phyloP scores from a whole-genome alignment of 2,888 invertebrate species.

The Actias luna region DNA sequence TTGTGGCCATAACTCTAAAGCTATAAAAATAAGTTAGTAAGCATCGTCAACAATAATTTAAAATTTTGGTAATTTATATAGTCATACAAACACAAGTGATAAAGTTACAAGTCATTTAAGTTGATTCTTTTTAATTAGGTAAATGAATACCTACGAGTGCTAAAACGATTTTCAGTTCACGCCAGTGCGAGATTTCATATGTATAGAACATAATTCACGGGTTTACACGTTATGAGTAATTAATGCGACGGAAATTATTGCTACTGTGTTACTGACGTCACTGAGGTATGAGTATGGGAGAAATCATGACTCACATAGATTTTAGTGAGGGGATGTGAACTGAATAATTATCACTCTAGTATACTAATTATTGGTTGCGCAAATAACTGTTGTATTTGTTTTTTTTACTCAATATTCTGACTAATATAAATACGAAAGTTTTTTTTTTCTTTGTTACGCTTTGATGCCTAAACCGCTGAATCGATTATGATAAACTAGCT shows the following conservation, averaged over 20 bases:
- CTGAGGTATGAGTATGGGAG: not conserved
- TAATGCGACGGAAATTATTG: slow-evolving; percentile 37
- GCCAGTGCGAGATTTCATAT: slow-evolving; percentile 6
- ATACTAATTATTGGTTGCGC: not conserved
- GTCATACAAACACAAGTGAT: not conserved
- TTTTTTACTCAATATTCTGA: no score
- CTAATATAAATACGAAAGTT: no score
- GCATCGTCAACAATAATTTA: no score
- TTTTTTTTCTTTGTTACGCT: no score
- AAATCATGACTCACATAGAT: slow-evolving; percentile 5
- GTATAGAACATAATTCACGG: slow-evolving; percentile 38
- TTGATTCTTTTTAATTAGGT: not conserved
- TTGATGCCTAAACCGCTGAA: no score
- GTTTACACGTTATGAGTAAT: slow-evolving; percentile 51
- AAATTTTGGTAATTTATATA: no score
- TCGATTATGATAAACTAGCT: no score
- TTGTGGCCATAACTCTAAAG: no score
- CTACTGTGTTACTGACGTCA: slow-evolving; percentile 11
- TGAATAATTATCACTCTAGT: not conserved
- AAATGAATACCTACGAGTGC: not conserved
- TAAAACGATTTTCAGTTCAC: not conserved
- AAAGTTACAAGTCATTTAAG: not conserved
- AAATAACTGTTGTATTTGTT: not conserved
- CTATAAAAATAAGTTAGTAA: no score
- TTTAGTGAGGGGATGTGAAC: not conserved